A percentile compares a stretch with the other conserved stretches of the same genome.
Conservation (phyloP, 1,140 invertebrate genomes). For the Holotrichia oblita region DNA sequence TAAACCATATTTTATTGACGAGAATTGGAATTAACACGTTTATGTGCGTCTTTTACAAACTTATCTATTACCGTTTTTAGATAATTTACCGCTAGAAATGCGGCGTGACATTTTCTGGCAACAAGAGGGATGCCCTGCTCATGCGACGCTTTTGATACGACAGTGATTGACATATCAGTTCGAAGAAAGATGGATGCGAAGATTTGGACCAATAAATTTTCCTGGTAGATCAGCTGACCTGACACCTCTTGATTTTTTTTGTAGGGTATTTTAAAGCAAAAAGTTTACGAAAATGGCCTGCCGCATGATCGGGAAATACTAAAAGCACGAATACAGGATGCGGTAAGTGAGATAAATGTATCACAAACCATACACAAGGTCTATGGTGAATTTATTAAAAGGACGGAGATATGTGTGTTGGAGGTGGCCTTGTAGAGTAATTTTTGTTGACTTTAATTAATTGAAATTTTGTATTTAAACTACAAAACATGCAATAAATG, state of each 20-base stretch:
- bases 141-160: background rate
- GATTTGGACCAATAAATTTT: constrained; percentile 38
- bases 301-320: too few relatives aligned
- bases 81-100: constrained; percentile 43
- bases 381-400: too few relatives aligned
- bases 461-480: constrained; percentile 37
- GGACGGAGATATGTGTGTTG: too few relatives aligned
- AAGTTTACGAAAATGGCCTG: too few relatives aligned
- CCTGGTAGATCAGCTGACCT: constrained; percentile 32
- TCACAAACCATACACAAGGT: too few relatives aligned
- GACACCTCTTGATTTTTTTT: constrained; percentile 6
- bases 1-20: constrained; percentile 44
- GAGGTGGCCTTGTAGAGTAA: background rate
- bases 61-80: constrained; percentile 45
- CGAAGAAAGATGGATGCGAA: constrained; percentile 36
- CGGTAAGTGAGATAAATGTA: too few relatives aligned
- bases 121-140: constrained; percentile 46
- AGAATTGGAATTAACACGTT: constrained; percentile 44
- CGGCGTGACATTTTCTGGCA: constrained; percentile 43
- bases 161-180: constrained; percentile 27
- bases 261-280: constrained; percentile 17
- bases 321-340: too few relatives aligned
- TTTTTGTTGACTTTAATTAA: constrained; percentile 16
- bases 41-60: constrained; percentile 25
- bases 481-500: constrained; percentile 25